Conservation (phyloP, 2,888 invertebrate species). For the Cephus pulcher region DNA sequence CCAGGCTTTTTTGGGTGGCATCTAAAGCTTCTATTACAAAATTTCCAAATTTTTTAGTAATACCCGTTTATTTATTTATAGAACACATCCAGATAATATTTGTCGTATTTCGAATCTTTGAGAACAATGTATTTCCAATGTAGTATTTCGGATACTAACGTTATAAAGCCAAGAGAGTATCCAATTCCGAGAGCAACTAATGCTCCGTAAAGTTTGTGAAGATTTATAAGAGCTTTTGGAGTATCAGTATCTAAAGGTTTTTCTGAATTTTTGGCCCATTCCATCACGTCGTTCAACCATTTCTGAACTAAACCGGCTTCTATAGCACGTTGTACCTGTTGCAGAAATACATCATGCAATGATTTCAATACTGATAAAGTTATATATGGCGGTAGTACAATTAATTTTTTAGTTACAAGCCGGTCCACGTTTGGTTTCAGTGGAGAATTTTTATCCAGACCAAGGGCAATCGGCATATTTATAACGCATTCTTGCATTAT, state of each 20-base stretch:
- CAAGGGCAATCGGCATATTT: conserved; percentile 84
- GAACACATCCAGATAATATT: conserved; percentile 72
- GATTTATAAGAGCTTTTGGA: conserved; percentile 81
- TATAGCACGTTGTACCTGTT: conserved; percentile 71
- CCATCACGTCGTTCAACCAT: conserved; percentile 82
- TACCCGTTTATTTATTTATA: conserved; percentile 53
- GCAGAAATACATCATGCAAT: neutral
- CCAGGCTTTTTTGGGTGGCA: neutral
- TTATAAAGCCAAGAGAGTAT: conserved; percentile 72
- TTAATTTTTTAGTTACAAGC: conserved; percentile 59
- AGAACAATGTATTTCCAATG: conserved; percentile 77
- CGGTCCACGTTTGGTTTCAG: conserved; percentile 77
- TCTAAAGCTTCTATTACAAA: neutral
- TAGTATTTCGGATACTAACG: conserved; percentile 73
- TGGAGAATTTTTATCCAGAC: conserved; percentile 85
- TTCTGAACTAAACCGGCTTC: conserved; percentile 84
- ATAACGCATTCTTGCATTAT: conserved; percentile 87
- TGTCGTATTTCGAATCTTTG: conserved; percentile 78
- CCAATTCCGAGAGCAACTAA: conserved; percentile 80
- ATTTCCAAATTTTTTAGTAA: neutral
- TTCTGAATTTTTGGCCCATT: conserved; percentile 71
- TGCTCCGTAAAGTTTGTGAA: conserved; percentile 83
- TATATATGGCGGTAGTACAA: neutral
- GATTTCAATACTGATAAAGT: neutral
- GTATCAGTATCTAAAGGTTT: conserved; percentile 67